Evolutionary conservation across 2,888 invertebrate species (phyloP), one percentile per base, ranked within the genome.

Genomic region (Chrysopilus asiliformis): DNA sequence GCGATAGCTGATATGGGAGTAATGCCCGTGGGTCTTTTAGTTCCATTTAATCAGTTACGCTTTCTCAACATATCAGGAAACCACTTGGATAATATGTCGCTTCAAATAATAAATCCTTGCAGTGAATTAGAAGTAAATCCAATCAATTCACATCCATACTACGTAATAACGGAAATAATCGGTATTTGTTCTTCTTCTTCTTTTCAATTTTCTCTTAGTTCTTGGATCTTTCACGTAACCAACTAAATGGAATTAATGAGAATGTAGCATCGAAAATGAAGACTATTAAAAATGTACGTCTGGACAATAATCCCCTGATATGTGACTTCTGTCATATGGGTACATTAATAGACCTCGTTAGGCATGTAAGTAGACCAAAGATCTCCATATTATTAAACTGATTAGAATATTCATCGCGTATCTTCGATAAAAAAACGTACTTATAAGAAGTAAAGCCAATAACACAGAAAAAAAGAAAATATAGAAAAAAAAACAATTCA

Each of bases 41-140:
- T 57, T 42, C 60, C 62, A 15, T 62, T 64, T 43, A 50, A 53
- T 32, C 69, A 72, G 46, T 58, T 85, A 41, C 67, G 68, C 38
- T 68, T 69, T 42, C 64, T 85, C 43, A 82, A 84, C 63, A 61
- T 85, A 49, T 82, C 82, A 20, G 72, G 76, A 52, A 85, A 84
- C 62, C 69, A 73, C 53, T 65, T 85, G 55, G 57, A 58, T 49
- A 58, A 57, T 39, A 56, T 59, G 51, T 56, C 59, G 38, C 44
- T 60, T 48, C 56, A 60, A 51, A 58, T 63, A 42, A 58, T 63
- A 47, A 56, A 60, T 53, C 56, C 64, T 14, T 58, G 64, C 42
- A 53, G 51, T 9, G 53, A 56, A 41, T 49, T 64, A 14, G 59
- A 63, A 58, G 62, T 62, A 53, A 53, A 56, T 47, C 34, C 9